These are phyloP conservation scores for Limonius californicus DNA, from an alignment of 1,140 invertebrate species.

Conservation along the genomic window DNA sequence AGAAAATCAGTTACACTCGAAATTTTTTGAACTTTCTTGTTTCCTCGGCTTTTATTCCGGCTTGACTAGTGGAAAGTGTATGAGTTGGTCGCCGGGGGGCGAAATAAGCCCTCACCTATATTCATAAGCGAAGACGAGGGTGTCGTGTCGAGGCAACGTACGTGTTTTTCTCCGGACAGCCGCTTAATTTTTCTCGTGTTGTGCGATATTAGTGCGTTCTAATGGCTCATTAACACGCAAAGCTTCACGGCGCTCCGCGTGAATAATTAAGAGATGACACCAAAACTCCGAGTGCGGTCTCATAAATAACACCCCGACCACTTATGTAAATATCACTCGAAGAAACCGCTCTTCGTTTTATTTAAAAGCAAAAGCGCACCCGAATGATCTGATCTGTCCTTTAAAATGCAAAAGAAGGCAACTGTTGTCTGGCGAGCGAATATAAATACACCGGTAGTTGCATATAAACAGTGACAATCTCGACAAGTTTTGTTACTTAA, in stretches of 20 bases:
- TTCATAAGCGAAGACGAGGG: too few relatives aligned
- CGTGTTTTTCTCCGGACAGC: background rate
- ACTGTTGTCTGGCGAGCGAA: background rate
- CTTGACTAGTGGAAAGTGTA: too few relatives aligned
- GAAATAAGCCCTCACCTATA: too few relatives aligned
- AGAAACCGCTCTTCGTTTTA: conserved; percentile 7
- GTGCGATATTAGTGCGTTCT: conserved; percentile 7
- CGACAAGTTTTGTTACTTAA: conserved; percentile 3
- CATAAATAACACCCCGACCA: conserved; percentile 24
- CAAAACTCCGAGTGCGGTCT: conserved; percentile 25
- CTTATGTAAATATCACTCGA: conserved; percentile 25
- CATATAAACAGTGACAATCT: conserved; percentile 2
- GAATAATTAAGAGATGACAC: conserved; percentile 24
- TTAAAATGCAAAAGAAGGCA: conserved; percentile 9
- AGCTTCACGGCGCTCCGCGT: conserved; percentile 2
- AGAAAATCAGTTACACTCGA: too few relatives aligned
- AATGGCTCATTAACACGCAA: conserved; percentile 11
- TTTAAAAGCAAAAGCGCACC: conserved; percentile 26
- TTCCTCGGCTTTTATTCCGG: too few relatives aligned
- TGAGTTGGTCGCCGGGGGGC: too few relatives aligned
- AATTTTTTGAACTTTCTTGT: too few relatives aligned
- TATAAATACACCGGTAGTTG: background rate
- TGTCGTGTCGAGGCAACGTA: background rate
- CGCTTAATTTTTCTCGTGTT: conserved; percentile 9
- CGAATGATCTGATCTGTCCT: conserved; percentile 24